Percentiles rank a stretch among this genome's conserved stretches.
These are phyloP conservation scores for Andrena dorsata DNA, from an alignment of 2,888 invertebrate species.

Conservation along the genomic window DNA sequence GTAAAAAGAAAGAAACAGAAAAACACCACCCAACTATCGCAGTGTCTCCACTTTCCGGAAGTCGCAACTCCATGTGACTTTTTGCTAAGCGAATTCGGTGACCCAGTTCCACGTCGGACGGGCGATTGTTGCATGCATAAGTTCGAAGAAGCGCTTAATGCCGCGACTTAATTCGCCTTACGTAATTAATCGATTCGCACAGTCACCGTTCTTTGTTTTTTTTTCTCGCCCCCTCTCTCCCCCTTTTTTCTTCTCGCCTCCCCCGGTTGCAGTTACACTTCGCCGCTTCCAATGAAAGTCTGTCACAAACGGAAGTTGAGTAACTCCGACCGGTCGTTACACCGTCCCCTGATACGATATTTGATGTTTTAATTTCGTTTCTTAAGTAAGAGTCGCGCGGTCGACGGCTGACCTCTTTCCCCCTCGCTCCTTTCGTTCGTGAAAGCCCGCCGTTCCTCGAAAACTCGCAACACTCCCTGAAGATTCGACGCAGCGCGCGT, in stretches of 20 bases:
- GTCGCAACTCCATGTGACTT: not conserved
- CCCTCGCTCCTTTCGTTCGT: not conserved
- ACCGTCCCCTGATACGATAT: not conserved
- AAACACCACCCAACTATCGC: too few species aligned
- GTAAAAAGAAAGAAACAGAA: too few species aligned
- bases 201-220: conserved; percentile 13
- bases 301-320: conserved; percentile 37
- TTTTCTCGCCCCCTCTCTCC: too few species aligned
- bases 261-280: conserved; percentile 8
- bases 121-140: conserved; percentile 22
- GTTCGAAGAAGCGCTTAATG: conserved; percentile 10
- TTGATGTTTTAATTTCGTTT: conserved; percentile 10
- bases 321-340: conserved; percentile 24
- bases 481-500: not conserved
- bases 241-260: not conserved
- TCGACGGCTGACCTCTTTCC: not conserved
- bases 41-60: not conserved
- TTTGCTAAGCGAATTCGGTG: conserved; percentile 18
- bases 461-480: not conserved
- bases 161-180: conserved; percentile 12
- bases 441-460: too few species aligned
- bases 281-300: not conserved
- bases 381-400: not conserved
- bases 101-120: conserved; percentile 13
- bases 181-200: conserved; percentile 33